Conservation (phyloP, 2,113 vertebrate genomes). For the Bothrops jararaca region DNA sequence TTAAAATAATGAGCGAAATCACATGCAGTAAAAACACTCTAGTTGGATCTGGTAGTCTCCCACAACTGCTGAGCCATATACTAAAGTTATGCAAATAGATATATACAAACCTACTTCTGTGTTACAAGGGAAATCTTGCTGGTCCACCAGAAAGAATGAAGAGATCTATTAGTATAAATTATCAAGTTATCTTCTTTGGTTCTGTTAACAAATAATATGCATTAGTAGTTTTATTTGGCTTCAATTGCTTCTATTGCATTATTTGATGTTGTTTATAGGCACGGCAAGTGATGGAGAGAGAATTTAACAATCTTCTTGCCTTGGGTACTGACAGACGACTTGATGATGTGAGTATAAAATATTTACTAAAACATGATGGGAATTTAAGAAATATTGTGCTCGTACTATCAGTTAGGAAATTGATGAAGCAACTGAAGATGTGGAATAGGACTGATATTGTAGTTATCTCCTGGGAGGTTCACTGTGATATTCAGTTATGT, state of each 20-base stretch:
- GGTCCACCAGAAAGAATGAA: neutral
- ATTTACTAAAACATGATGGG: neutral
- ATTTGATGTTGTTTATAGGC: constrained; percentile 71
- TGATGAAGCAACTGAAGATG: neutral
- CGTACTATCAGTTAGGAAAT: neutral
- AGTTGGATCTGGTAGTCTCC: neutral
- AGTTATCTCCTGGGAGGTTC: neutral
- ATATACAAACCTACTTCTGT: neutral
- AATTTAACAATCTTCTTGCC: constrained; percentile 93
- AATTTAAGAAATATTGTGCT: neutral
- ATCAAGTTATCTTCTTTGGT: neutral
- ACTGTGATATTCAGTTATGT: too few species aligned
- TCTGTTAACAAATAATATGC: neutral
- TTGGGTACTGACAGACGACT: constrained; percentile 89
- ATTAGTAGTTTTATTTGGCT: neutral
- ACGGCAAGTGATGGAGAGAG: constrained; percentile 93
- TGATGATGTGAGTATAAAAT: constrained; percentile 83
- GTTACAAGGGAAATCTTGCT: neutral
- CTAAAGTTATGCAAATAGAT: neutral
- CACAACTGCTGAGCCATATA: neutral
- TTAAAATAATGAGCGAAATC: neutral
- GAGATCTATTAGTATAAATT: neutral
- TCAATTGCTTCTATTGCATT: neutral
- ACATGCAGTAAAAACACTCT: neutral
- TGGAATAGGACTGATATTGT: neutral